A percentile compares a stretch with the other conserved stretches of the same genome.
Evolutionary conservation across 2,113 vertebrate species (phyloP).

Genomic region (Taurulus bubalis): DNA sequence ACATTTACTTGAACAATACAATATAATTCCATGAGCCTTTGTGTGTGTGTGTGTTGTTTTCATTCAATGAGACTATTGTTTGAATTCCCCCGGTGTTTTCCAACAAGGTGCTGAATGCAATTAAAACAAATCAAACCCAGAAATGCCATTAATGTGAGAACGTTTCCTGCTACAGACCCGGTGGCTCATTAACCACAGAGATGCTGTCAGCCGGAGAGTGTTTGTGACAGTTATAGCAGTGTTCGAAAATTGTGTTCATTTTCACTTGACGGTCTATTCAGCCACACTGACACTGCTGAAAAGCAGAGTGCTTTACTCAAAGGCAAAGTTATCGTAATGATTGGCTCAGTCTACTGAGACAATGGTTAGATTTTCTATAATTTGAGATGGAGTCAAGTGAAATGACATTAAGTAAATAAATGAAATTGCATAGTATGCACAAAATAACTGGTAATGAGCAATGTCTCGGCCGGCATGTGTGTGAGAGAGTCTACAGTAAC

Average conservation of each 20-base stretch:
- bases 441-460: conserved; percentile 8
- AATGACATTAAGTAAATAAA: conserved; percentile 64
- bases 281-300: conserved; percentile 33
- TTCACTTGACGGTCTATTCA: conserved; percentile 37
- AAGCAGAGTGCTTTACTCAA: conserved; percentile 29
- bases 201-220: conserved; percentile 21
- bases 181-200: conserved; percentile 33
- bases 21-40: background rate
- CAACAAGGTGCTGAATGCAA: conserved; percentile 33
- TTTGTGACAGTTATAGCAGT: conserved; percentile 34
- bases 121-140: conserved; percentile 38
- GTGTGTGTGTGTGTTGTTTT: conserved; percentile 27
- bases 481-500: background rate
- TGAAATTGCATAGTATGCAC: conserved; percentile 30
- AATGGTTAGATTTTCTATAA: conserved; percentile 53
- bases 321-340: conserved; percentile 49
- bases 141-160: conserved; percentile 41
- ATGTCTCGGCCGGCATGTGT: background rate
- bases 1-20: conserved; percentile 2
- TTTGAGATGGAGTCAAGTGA: conserved; percentile 46
- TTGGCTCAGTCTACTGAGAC: conserved; percentile 50
- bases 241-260: conserved; percentile 43
- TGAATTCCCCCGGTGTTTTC: conserved; percentile 30
- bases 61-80: conserved; percentile 18
- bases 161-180: background rate